Conservation (phyloP, 2,888 invertebrate species). For the Chymomyza amoena region DNA sequence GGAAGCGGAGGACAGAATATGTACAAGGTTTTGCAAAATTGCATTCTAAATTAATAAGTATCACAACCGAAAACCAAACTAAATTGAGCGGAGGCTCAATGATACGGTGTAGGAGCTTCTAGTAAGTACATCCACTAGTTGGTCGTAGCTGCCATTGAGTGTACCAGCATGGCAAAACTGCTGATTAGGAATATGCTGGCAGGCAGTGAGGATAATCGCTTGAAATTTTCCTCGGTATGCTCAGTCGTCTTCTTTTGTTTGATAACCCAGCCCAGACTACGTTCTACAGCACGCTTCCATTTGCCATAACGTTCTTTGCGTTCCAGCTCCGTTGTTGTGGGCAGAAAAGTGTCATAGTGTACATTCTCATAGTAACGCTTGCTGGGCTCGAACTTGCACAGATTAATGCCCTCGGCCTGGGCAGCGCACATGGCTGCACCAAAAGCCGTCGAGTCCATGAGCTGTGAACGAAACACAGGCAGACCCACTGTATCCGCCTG, state of each 20-base stretch:
- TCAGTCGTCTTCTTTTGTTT: conserved; percentile 84
- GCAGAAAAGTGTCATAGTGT: conserved; percentile 87
- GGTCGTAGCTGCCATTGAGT: conserved; percentile 51
- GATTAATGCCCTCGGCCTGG: conserved; percentile 85
- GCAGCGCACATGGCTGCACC: conserved; percentile 97
- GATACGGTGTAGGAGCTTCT: neutral
- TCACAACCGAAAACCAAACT: conserved; percentile 53
- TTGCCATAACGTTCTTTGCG: conserved; percentile 90
- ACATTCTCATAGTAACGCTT: conserved; percentile 79
- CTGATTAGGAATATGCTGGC: conserved; percentile 86
- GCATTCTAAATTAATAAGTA: conserved; percentile 42
- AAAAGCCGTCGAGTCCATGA: conserved; percentile 93
- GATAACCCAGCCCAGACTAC: conserved; percentile 93
- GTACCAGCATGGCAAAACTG: conserved; percentile 83
- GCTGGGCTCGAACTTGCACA: conserved; percentile 84
- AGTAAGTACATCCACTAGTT: neutral
- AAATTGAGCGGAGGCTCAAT: neutral
- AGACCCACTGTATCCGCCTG: conserved; percentile 96
- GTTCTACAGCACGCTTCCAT: conserved; percentile 97
- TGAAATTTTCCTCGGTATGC: conserved; percentile 91
- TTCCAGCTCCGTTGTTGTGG: conserved; percentile 89
- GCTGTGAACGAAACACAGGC: conserved; percentile 91
- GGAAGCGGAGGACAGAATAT: neutral
- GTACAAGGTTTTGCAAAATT: conserved; percentile 13
- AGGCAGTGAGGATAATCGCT: conserved; percentile 88